A percentile compares a stretch with the other conserved stretches of the same genome.
These are phyloP conservation scores for Chaetogeoica ovagalla DNA, from an alignment of 2,888 invertebrate genomes.

Conservation along the genomic window DNA sequence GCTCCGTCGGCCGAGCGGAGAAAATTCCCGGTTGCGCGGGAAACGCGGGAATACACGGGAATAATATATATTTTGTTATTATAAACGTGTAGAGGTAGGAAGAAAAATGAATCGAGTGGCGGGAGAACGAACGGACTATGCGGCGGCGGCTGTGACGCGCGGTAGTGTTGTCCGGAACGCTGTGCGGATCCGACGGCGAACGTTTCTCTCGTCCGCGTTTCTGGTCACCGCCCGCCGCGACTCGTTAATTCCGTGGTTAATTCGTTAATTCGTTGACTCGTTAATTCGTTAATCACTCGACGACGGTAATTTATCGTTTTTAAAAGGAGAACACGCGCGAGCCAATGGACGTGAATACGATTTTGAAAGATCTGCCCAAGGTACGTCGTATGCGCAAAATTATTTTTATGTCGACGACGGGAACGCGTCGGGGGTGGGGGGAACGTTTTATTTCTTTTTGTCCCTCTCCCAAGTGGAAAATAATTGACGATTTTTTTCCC, in stretches of 20 bases:
- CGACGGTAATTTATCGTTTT: background rate
- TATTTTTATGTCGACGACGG: too few relatives aligned
- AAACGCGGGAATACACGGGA: too few relatives aligned
- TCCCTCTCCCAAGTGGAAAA: too few relatives aligned
- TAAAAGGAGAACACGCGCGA: background rate
- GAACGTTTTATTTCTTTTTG: too few relatives aligned
- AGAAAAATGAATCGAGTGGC: background rate
- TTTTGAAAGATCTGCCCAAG: conserved; percentile 27
- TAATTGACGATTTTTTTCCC: too few relatives aligned
- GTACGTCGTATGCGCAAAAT: conserved; percentile 9
- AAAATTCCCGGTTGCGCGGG: too few relatives aligned
- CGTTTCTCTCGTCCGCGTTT: background rate
- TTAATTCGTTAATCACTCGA: too few relatives aligned
- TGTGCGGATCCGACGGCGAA: background rate
- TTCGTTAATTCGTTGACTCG: too few relatives aligned
- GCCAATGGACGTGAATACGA: conserved; percentile 23
- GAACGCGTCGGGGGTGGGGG: too few relatives aligned
- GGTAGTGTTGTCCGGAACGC: conserved; percentile 20
- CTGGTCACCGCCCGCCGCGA: background rate
- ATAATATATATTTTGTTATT: too few relatives aligned
- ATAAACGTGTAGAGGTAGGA: conserved; percentile 5
- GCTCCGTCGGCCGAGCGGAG: too few relatives aligned
- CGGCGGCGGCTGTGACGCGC: background rate
- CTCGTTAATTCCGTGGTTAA: too few relatives aligned
- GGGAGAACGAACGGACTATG: background rate